Conservation (phyloP, 2,888 invertebrate species). For the Abscondita cerata region DNA sequence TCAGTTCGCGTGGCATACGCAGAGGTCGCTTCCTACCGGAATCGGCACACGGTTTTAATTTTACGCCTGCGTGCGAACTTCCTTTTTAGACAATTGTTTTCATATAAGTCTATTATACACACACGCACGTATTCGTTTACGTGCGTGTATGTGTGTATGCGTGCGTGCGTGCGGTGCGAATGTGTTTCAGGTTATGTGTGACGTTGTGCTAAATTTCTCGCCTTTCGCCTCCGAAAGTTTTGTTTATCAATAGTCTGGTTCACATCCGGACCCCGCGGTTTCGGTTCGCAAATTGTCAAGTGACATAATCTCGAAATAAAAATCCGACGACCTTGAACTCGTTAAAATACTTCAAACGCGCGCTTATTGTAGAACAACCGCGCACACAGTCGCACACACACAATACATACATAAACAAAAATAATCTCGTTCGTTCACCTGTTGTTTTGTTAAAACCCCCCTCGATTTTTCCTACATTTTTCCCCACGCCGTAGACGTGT, state of each 20-base stretch:
- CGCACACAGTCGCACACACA: no score
- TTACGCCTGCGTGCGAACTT: constrained; percentile 4
- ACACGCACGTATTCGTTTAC: not conserved
- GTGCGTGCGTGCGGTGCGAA: not conserved
- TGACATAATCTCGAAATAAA: constrained; percentile 9
- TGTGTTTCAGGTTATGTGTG: not conserved
- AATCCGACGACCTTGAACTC: constrained; percentile 11
- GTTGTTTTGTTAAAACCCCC: constrained; percentile 8
- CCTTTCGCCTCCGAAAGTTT: not conserved
- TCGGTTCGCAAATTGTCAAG: not conserved
- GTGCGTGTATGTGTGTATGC: not conserved
- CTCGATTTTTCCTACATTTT: no score
- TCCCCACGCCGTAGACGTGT: constrained; percentile 14
- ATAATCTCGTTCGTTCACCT: constrained; percentile 21
- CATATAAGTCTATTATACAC: not conserved
- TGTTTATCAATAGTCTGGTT: constrained; percentile 33
- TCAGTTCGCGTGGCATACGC: constrained; percentile 2
- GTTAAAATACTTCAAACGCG: not conserved
- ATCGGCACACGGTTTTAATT: not conserved
- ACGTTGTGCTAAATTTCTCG: no score
- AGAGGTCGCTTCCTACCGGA: constrained; percentile 27
- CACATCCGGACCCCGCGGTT: constrained; percentile 25
- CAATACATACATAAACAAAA: constrained; percentile 11
- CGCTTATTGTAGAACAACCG: no score
- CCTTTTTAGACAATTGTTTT: constrained; percentile 10